Evolutionary conservation across 1,140 invertebrate genomes (phyloP), one percentile per base, ranked within the genome.

Genomic region (Eumeta japonica): DNA sequence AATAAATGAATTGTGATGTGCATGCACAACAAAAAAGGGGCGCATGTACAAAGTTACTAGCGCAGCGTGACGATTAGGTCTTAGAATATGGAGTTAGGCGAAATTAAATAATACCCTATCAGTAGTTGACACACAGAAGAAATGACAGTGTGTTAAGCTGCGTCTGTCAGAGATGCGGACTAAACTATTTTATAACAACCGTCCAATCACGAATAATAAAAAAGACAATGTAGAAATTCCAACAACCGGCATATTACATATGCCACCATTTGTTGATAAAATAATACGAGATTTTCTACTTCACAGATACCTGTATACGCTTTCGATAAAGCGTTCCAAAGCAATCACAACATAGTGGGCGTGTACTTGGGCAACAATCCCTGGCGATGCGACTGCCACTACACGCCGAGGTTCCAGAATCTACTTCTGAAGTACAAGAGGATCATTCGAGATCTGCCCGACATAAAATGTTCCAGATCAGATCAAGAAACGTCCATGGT

Each of bases 341-440:
- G 80, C 28, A 90, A 89, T 52, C 65, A 75, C 28, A 84, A 88
- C 46, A 83, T 85, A 41, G 82, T 81, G 39, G 60, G 78, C 10
- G 63, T 91, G 10, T 81, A 79, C 48, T 70, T 92, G 0, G 87
- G 87, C 2, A 71, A 79, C 27, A 92, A 92, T 75, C 85, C 88
- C 0, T 92, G 88, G 87, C 77, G 81, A 37, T 92, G 89, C 56
- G 86, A 89, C 50, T 92, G 89, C 45, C 76, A 80, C 19, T 90
- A 87, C 51, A 87, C 84, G 3, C 87, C 88, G 10, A 76, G 80
- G 15, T 87, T 90, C 50, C 85, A 88, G 46, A 80, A 85, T 27
- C 68, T 90, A 13, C 55, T 92, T 2, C 80, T 83, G 37, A 87
- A 87, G 55, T 88, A 90, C 55, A 76, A 80, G 32, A 65, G 75